Percentiles rank a stretch among this genome's conserved stretches.
These are phyloP conservation scores for Machimus rusticus DNA, from an alignment of 2,888 invertebrate species.

Conservation along the genomic window DNA sequence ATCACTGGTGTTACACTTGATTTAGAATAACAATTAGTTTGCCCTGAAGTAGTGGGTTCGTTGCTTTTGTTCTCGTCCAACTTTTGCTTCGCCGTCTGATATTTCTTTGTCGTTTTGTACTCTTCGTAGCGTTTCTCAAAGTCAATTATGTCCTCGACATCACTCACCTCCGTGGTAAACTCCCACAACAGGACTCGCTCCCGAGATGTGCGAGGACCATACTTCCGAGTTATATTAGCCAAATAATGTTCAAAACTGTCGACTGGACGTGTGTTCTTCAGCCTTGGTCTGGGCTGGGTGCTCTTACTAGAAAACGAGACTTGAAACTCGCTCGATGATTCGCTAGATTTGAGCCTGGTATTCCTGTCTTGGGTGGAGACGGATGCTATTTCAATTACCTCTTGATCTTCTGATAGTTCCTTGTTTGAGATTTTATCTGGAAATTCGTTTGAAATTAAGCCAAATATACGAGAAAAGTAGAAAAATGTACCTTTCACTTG, in stretches of 20 bases:
- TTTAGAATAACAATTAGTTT: not conserved
- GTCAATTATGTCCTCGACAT: constrained; percentile 58
- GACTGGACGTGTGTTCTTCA: constrained; percentile 57
- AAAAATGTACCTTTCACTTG: not conserved
- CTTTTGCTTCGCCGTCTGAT: not conserved
- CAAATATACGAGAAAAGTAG: not conserved
- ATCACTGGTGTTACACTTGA: not conserved
- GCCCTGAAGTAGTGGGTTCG: not conserved
- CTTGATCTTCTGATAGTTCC: not conserved
- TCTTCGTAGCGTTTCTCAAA: constrained; percentile 50
- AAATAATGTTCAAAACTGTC: constrained; percentile 58
- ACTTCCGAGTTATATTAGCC: constrained; percentile 53
- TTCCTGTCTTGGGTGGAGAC: constrained; percentile 1
- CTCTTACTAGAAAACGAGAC: constrained; percentile 54
- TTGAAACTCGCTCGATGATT: constrained; percentile 60
- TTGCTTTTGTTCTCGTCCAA: constrained; percentile 10
- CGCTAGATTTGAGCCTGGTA: constrained; percentile 42
- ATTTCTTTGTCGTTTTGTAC: not conserved
- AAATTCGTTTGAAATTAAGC: not conserved
- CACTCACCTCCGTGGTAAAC: constrained; percentile 54
- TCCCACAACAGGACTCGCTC: constrained; percentile 58
- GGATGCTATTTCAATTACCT: constrained; percentile 7
- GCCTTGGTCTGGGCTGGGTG: not conserved
- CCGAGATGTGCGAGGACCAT: constrained; percentile 55
- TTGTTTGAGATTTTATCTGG: not conserved